Evolutionary conservation across 2,113 vertebrate species (phyloP), one percentile per base, ranked within the genome.

Genomic region (Mustela lutreola): DNA sequence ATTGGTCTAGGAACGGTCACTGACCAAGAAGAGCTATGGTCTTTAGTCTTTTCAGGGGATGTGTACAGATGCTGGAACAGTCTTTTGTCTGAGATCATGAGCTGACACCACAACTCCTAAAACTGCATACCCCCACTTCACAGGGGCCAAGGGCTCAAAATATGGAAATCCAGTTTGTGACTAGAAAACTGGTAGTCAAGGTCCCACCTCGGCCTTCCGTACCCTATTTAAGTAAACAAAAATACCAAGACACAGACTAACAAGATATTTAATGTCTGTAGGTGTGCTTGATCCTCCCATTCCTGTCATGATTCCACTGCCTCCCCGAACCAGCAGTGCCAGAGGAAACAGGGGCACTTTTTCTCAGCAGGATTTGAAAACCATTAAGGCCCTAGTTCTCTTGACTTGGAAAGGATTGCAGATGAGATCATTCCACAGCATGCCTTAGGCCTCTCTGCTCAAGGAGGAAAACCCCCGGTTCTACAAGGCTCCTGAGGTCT

Each of bases 401-500:
- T 80, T 33, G 60, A 95, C 42, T 22, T 58, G 87, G 56, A 79
- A 87, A 50, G 70, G 26, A 87, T 0, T 50, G 36, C 33, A 91
- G 36, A n/a, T 45, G 36, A 87, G 39, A 65, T 91, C 92, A 73
- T 92, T 89, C 78, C 84, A 78, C 1, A 84, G 80, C 82, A 67
- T 14, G 78, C 60, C 94, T 81, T 63, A 73, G 65, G 73, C 73
- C 58, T 80, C 33, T 75, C 71, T 86, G 89, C 81, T 89, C 81
- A 73, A 19, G 24, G 39, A 78, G 11, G 28, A 36, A 4, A 18
- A 11, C 2, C 28, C 22, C 96, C 97, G 99, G 95, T 98, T 98
- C 79, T 99, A 99, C 0, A 99, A 31, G 1, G 92, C 82, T 1
- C 98, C 85, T 1, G 94, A 98, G 6, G 98, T 95, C 63, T 96